Evolutionary conservation across 2,888 invertebrate species (phyloP).

Genomic region (Acleris holmiana): DNA sequence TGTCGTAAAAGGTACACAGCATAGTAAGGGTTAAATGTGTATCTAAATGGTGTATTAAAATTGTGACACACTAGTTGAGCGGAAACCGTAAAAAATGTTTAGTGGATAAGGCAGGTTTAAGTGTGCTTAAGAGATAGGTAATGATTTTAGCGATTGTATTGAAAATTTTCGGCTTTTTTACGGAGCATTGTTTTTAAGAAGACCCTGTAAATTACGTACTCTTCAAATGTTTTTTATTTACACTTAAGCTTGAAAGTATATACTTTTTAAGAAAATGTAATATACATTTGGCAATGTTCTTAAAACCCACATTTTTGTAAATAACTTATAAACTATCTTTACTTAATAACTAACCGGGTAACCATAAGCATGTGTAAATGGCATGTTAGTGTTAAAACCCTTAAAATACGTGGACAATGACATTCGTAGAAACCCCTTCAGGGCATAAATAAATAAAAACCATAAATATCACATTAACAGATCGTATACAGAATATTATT

Average conservation of each 20-base stretch:
- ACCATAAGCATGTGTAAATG: conserved; percentile 75
- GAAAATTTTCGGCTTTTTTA: not conserved
- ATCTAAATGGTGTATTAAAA: conserved; percentile 79
- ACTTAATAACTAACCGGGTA: not conserved
- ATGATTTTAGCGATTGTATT: not conserved
- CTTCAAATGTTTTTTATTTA: no score
- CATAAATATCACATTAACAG: conserved; percentile 83
- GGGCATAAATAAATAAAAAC: conserved; percentile 45
- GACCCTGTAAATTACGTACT: no score
- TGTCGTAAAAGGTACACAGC: conserved; percentile 70
- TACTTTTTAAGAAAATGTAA: no score
- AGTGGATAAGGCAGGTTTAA: conserved; percentile 1
- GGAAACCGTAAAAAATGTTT: conserved; percentile 74
- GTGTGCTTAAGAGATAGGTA: not conserved
- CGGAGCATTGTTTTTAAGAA: no score
- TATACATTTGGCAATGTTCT: not conserved
- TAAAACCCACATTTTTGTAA: not conserved
- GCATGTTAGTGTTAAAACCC: conserved; percentile 60
- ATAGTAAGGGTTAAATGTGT: conserved; percentile 77
- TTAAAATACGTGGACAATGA: conserved; percentile 22
- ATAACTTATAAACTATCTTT: not conserved
- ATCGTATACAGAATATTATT: conserved; percentile 62
- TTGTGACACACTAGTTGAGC: conserved; percentile 78
- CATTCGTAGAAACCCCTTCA: conserved; percentile 1
- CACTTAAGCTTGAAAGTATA: no score